phyloP scores from a whole-genome alignment of 2,888 invertebrate species.

The Thymelicus lineola region DNA sequence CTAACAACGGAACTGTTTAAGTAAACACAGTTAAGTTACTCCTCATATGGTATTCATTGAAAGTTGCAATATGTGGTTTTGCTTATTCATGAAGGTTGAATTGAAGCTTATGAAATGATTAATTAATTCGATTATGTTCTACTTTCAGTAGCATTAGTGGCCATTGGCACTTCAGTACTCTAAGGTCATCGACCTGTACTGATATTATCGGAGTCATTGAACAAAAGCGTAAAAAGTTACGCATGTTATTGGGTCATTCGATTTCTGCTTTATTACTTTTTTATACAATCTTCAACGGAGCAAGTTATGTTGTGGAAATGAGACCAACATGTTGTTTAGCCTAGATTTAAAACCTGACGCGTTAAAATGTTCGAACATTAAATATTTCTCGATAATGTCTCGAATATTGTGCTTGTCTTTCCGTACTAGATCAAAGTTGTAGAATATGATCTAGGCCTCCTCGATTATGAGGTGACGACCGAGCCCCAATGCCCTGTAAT shows the following conservation, averaged over 20 bases:
- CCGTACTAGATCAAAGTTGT: too few relatives aligned
- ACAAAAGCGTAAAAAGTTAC: conserved; percentile 19
- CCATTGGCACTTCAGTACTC: neutral
- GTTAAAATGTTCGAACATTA: neutral
- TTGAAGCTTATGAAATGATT: neutral
- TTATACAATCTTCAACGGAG: conserved; percentile 20
- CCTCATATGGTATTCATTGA: neutral
- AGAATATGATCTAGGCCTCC: too few relatives aligned
- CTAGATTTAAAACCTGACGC: conserved; percentile 1
- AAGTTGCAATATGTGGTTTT: neutral
- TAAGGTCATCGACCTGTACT: conserved; percentile 13
- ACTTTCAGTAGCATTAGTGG: neutral
- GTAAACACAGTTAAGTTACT: too few relatives aligned
- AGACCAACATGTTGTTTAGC: conserved; percentile 8
- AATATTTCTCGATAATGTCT: neutral
- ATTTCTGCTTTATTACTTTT: conserved; percentile 20
- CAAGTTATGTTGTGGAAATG: conserved; percentile 8
- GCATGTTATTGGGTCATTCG: conserved; percentile 30
- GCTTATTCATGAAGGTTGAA: neutral
- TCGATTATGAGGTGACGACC: too few relatives aligned
- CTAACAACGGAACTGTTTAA: too few relatives aligned
- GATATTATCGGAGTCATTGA: conserved; percentile 15
- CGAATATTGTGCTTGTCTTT: too few relatives aligned
- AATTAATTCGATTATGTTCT: conserved; percentile 6
- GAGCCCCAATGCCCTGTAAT: too few relatives aligned